Evolutionary conservation across 2,113 vertebrate genomes (phyloP).

Genomic region (Phoenicopterus ruber): DNA sequence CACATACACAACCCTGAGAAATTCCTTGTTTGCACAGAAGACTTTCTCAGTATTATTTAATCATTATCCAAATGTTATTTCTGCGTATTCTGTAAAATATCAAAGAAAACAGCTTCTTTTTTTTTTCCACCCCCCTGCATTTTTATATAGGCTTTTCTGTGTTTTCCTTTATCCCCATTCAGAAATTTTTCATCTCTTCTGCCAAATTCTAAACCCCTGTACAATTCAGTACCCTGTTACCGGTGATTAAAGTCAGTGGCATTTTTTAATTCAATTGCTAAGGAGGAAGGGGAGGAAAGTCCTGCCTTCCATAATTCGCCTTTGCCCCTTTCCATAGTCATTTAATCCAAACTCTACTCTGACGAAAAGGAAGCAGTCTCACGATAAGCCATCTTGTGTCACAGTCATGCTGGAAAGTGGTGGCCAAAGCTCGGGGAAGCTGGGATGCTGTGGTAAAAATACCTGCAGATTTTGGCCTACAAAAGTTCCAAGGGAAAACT

Average conservation of each 20-base stretch:
- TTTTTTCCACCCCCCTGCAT: neutral
- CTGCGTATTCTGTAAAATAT: slow-evolving; percentile 14
- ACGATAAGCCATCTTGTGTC: neutral
- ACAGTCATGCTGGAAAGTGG: neutral
- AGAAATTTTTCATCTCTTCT: slow-evolving; percentile 24
- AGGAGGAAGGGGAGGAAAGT: neutral
- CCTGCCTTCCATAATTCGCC: neutral
- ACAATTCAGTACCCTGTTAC: neutral
- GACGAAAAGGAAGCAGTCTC: neutral
- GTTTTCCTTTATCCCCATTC: slow-evolving; percentile 45
- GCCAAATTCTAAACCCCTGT: neutral
- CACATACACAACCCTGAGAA: slow-evolving; percentile 52
- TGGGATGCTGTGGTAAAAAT: neutral
- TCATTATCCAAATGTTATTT: slow-evolving; percentile 66
- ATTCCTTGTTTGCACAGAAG: slow-evolving; percentile 64
- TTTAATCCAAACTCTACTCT: neutral
- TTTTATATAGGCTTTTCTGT: slow-evolving; percentile 39
- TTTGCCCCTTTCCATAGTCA: neutral
- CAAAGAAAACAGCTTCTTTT: slow-evolving; percentile 5
- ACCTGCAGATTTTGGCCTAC: neutral
- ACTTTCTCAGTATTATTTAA: slow-evolving; percentile 65
- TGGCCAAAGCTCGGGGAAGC: neutral
- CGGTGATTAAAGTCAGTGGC: slow-evolving; percentile 16
- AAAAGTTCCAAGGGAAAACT: neutral
- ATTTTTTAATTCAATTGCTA: slow-evolving; percentile 5